These are phyloP conservation scores for Tetranychus piercei DNA, from an alignment of 2,888 invertebrate genomes.

Conservation along the genomic window DNA sequence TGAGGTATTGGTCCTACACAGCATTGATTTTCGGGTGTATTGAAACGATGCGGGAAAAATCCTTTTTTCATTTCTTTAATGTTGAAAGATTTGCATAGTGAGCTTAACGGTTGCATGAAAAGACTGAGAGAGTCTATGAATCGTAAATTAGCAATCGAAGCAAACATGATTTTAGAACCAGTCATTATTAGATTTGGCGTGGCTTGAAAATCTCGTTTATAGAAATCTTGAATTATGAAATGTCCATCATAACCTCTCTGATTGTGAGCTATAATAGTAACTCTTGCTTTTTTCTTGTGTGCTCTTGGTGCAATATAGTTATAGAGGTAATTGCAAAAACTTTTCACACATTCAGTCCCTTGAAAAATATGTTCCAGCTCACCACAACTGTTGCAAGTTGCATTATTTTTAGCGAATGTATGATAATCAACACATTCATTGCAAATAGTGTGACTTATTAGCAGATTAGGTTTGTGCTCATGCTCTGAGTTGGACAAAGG, in stretches of 20 bases:
- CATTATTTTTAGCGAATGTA: background rate
- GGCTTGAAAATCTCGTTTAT: constrained; percentile 4
- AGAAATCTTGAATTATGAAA: constrained; percentile 17
- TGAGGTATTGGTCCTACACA: constrained; percentile 2
- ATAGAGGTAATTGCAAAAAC: constrained; percentile 33
- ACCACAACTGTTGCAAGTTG: constrained; percentile 10
- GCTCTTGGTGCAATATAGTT: constrained; percentile 32
- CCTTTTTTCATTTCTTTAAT: background rate
- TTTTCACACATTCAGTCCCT: constrained; percentile 12
- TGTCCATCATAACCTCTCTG: constrained; percentile 19
- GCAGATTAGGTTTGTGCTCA: background rate
- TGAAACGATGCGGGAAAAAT: constrained; percentile 4
- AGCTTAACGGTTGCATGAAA: constrained; percentile 13
- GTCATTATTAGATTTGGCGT: constrained; percentile 5
- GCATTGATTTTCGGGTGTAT: background rate
- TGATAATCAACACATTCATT: background rate
- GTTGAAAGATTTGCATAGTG: constrained; percentile 17
- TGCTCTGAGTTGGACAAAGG: background rate
- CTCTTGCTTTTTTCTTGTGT: too few species aligned
- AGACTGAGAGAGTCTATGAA: constrained; percentile 17
- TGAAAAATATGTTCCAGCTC: background rate
- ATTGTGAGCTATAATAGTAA: constrained; percentile 17
- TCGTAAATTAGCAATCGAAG: constrained; percentile 11
- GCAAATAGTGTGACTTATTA: background rate
- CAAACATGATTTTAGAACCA: constrained; percentile 14